A percentile compares a stretch with the other conserved stretches of the same genome.
Evolutionary conservation across 2,888 invertebrate species (phyloP).

Genomic region (Eristalis tenax): DNA sequence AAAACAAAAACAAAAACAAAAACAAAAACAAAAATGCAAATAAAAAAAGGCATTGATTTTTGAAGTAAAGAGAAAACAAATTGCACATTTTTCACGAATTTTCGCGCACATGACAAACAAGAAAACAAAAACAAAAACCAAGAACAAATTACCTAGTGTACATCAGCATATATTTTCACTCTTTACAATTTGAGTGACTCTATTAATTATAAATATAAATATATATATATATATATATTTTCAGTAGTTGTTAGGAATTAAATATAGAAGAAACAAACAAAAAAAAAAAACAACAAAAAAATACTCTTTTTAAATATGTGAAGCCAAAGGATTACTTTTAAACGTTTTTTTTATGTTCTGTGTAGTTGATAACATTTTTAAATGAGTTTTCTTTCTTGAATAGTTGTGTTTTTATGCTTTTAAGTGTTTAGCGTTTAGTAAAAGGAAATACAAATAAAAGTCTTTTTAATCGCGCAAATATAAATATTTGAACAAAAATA

Average conservation of each 20-base stretch:
- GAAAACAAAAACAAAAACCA: slow-evolving; percentile 55
- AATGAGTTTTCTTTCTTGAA: slow-evolving; percentile 22
- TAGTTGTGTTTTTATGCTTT: slow-evolving; percentile 72
- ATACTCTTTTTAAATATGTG: slow-evolving; percentile 68
- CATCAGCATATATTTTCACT: slow-evolving; percentile 66
- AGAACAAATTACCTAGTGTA: slow-evolving; percentile 48
- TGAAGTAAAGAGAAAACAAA: slow-evolving; percentile 39
- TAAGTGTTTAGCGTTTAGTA: slow-evolving; percentile 69
- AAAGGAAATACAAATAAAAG: slow-evolving; percentile 38
- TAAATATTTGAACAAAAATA: slow-evolving; percentile 56
- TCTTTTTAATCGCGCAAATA: slow-evolving; percentile 58
- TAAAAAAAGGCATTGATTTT: slow-evolving; percentile 53
- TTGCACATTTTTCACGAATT: slow-evolving; percentile 69
- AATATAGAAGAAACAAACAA: slow-evolving; percentile 19
- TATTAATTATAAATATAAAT: slow-evolving; percentile 42
- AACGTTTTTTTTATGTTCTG: slow-evolving; percentile 49
- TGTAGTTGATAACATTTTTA: slow-evolving; percentile 56
- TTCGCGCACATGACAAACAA: slow-evolving; percentile 65
- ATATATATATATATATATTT: slow-evolving; percentile 63
- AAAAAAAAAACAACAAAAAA: slow-evolving; percentile 34
- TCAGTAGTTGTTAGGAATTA: slow-evolving; percentile 66
- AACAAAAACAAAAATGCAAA: too few species aligned
- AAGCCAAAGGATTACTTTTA: slow-evolving; percentile 71
- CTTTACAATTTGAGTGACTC: slow-evolving; percentile 51
- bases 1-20: slow-evolving; percentile 22